A percentile compares a stretch with the other conserved stretches of the same genome.
phyloP scores from a whole-genome alignment of 2,113 vertebrate species.

The Pterophyllum scalare region DNA sequence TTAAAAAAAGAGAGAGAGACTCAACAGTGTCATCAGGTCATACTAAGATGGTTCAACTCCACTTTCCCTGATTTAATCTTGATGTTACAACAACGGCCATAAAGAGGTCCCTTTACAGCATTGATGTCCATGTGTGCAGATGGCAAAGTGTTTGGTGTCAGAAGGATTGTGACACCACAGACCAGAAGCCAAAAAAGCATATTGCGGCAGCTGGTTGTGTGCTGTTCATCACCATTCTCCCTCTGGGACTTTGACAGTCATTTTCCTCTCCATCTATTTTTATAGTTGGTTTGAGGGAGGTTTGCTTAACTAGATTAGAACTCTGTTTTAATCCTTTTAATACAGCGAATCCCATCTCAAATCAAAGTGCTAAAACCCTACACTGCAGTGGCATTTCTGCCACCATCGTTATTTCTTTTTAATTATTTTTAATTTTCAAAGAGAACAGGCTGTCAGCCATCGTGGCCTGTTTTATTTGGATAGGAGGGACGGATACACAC shows the following conservation, averaged over 20 bases:
- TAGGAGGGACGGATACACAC: constrained; percentile 42
- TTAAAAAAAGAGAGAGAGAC: neutral
- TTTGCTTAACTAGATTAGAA: constrained; percentile 67
- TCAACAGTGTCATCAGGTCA: neutral
- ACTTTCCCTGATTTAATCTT: constrained; percentile 21
- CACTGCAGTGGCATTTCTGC: constrained; percentile 25
- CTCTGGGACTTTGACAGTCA: constrained; percentile 43
- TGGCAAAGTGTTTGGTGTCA: constrained; percentile 58
- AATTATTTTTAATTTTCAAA: constrained; percentile 50
- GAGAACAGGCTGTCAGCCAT: constrained; percentile 43
- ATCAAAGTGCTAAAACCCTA: constrained; percentile 40
- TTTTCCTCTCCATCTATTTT: constrained; percentile 49
- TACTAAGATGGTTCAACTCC: neutral
- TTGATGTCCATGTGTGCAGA: constrained; percentile 61
- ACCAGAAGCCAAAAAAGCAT: constrained; percentile 53
- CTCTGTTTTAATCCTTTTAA: constrained; percentile 58
- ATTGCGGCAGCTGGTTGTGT: constrained; percentile 63
- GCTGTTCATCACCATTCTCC: constrained; percentile 56
- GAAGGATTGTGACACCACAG: constrained; percentile 52
- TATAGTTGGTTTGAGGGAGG: constrained; percentile 44
- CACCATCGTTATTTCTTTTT: constrained; percentile 29
- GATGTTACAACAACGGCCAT: constrained; percentile 9
- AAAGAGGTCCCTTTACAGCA: constrained; percentile 39
- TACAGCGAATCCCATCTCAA: constrained; percentile 46
- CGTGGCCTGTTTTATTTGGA: constrained; percentile 54